Conservation (phyloP, 2,888 invertebrate species). For the Villa cingulata region DNA sequence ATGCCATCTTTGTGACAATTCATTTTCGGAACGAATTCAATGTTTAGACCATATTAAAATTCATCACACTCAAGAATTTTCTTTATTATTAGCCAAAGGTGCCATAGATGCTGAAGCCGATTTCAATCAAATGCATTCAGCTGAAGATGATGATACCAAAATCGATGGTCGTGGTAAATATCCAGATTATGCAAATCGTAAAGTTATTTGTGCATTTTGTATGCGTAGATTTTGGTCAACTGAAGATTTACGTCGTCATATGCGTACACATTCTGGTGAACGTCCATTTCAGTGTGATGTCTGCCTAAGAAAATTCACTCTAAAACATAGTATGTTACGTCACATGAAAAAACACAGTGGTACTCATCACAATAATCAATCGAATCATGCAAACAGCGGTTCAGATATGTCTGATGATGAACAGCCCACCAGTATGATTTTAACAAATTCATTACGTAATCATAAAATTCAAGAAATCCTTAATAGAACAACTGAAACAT, state of each 20-base stretch:
- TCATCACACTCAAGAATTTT: constrained; percentile 63
- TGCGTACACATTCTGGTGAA: constrained; percentile 88
- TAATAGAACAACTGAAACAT: constrained; percentile 26
- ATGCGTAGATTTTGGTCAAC: constrained; percentile 90
- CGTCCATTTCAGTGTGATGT: constrained; percentile 84
- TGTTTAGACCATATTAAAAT: constrained; percentile 70
- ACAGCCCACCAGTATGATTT: constrained; percentile 18
- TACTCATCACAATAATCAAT: constrained; percentile 38
- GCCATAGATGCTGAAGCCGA: constrained; percentile 50
- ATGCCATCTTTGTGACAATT: constrained; percentile 84
- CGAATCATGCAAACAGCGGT: constrained; percentile 23
- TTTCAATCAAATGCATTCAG: constrained; percentile 22
- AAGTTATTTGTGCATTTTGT: constrained; percentile 85
- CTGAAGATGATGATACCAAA: constrained; percentile 52
- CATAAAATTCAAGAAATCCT: constrained; percentile 31
- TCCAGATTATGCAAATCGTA: constrained; percentile 75
- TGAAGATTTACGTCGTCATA: constrained; percentile 82
- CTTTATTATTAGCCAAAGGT: constrained; percentile 67
- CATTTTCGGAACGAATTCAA: constrained; percentile 64
- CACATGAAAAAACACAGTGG: constrained; percentile 80
- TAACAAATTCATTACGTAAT: constrained; percentile 17
- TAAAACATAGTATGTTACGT: constrained; percentile 89
- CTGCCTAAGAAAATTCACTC: constrained; percentile 73
- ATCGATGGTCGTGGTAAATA: constrained; percentile 59
- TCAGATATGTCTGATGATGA: constrained; percentile 36